Evolutionary conservation across 2,113 vertebrate species (phyloP), one percentile per base, ranked within the genome.

Genomic region (Collichthys lucidus): DNA sequence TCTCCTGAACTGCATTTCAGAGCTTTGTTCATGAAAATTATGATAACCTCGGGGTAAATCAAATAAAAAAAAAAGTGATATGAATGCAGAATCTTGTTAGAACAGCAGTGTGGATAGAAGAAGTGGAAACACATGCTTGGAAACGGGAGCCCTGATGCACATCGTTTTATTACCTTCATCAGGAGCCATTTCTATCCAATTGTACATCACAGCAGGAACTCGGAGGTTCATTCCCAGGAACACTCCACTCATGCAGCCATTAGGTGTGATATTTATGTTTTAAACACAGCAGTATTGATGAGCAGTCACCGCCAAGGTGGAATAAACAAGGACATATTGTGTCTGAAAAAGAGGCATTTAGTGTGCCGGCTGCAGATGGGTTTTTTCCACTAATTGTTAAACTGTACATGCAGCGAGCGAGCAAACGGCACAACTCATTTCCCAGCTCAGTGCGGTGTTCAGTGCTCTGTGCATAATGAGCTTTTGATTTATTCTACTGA

Each of bases 401-500:
- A 81, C 59, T 91, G 66, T 71, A 79, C 68, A 83, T 90, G 72
- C 69, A 79, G 72, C 55, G 46, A 68, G 69, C 24, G 53, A 84
- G 56, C 75, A 79, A 87, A 68, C 16, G 29, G 75, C 70, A 74
- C 42, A 77, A 68, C 50, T 86, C 79, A 85, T 89, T 92, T 81
- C 79, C 70, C 83, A 81, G 74, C 74, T 90, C 80, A 55, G 76
- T 79, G 74, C 74, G 0, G 61, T 57, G 79, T 77, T 86, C 83
- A 79, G 67, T 14, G 65, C 76, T 70, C 73, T 79, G 85, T 82
- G 72, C 69, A 88, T 91, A 84, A 91, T 85, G 79, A 88, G 88
- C 83, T 82, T 89, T 86, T 89, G 83, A 89, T 91, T 85, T 77
- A 88, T 90, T 84, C 67, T 65, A 47, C 64, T 79, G 74, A 88